Evolutionary conservation across 2,113 vertebrate species (phyloP).

Genomic region (Glaucomys volans): DNA sequence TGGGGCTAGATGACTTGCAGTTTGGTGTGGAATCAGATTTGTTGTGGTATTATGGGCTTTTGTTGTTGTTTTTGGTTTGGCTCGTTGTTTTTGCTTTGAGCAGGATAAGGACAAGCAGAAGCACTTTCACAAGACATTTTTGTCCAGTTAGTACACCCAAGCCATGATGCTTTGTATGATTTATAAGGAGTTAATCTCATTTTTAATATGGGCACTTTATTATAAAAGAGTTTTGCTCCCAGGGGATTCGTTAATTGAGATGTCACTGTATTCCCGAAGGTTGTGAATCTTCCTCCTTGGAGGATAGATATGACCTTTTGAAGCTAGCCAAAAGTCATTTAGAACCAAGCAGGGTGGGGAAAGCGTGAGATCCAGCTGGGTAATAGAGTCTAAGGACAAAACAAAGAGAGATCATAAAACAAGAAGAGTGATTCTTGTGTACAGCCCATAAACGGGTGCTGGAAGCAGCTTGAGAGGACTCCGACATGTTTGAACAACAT

Average conservation of each 20-base stretch:
- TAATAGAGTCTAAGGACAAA: conserved; percentile 44
- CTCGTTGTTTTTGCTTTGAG: not conserved
- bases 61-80: not conserved
- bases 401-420: conserved; percentile 55
- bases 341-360: conserved; percentile 45
- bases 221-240: conserved; percentile 70
- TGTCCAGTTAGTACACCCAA: not conserved
- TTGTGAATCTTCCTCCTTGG: conserved; percentile 79
- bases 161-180: conserved; percentile 55
- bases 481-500: not conserved
- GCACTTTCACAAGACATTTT: conserved; percentile 23
- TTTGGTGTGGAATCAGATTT: not conserved
- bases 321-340: conserved; percentile 67
- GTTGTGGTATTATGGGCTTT: no score
- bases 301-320: conserved; percentile 69
- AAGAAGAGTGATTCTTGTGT: conserved; percentile 18
- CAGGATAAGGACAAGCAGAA: conserved; percentile 42
- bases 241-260: conserved; percentile 74
- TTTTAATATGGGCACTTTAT: conserved; percentile 78
- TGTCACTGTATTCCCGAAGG: conserved; percentile 67
- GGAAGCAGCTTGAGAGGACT: not conserved
- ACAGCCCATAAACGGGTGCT: not conserved
- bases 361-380: not conserved
- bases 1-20: not conserved
- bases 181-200: conserved; percentile 77